Conservation (phyloP, 2,888 invertebrate genomes). For the Gastracanthus pulcherrimus region DNA sequence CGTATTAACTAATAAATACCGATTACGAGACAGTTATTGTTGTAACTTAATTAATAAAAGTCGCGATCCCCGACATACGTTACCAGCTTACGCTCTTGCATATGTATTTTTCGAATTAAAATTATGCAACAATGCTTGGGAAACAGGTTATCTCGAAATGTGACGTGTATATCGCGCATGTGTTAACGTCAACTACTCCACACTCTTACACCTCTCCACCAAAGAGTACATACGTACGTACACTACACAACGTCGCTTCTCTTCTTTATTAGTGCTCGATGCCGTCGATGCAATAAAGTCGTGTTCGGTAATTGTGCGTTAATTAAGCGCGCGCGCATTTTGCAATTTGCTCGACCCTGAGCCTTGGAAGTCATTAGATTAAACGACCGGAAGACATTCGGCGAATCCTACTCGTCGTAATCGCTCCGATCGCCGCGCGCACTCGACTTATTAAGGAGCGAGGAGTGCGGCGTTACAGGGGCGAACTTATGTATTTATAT, state of each 20-base stretch:
- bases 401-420: conserved; percentile 63
- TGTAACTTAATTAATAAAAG: neutral
- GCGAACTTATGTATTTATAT: neutral
- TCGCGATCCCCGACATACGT: neutral
- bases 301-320: conserved; percentile 40
- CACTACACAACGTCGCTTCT: too few relatives aligned
- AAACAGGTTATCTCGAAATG: neutral
- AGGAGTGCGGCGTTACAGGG: conserved; percentile 56
- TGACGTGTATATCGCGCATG: neutral
- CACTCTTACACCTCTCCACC: too few relatives aligned
- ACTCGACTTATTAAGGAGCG: conserved; percentile 64
- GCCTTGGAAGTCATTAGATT: conserved; percentile 59
- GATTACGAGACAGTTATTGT: conserved; percentile 7
- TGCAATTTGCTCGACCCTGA: conserved; percentile 57
- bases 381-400: conserved; percentile 72
- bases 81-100: too few relatives aligned
- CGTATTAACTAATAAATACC: neutral
- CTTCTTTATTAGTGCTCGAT: neutral
- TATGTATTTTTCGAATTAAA: neutral
- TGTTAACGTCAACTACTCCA: neutral
- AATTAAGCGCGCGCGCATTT: neutral
- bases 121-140: neutral
- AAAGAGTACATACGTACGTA: neutral
- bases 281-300: neutral
- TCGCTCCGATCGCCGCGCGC: conserved; percentile 65